Evolutionary conservation across 92 coral and sea anemone species (phyloP), one percentile per base, ranked within the genome.

Genomic region (Zoanthus sansibaricus): DNA sequence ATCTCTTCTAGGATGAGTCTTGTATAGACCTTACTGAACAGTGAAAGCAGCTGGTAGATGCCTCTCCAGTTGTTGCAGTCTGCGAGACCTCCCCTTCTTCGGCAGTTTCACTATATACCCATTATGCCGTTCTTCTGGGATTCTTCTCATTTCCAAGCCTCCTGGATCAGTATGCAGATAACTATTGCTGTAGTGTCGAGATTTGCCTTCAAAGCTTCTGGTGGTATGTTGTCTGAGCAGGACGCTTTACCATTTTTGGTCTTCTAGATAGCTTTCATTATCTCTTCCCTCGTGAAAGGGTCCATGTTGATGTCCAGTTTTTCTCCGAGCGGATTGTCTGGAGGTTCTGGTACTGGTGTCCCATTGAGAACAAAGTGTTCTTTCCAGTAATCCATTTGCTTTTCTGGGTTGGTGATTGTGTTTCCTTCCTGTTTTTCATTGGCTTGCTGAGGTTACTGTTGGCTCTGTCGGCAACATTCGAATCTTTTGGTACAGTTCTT

Each of bases 1-100:
- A 58, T 14, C 33, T 74, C 1, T 42, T 21, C 61, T 11, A 30
- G 56, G 15, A 61, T 61, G 75, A 56, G 31, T 59, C 71, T 17
- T 17, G 73, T 25, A 13, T 59, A 59, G 66, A 25, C 46, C 54
- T 79, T 52, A 15, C 54, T 62, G 69, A 49, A 18, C 54, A 49
- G 54, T 1, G 6, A 49, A 49, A 49, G 54, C 54, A 49, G 54
- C 54, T 49, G 54, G 54, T n/a, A n/a, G n/a, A 61, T 61, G 71
- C 83, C 83, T 78, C 83, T 37, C 69, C 62, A 78, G 83, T 78
- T 48, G 71, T 37, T 45, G 83, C 83, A 78, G 31, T 37, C 33
- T 14, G 55, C 17, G 0, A 52, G 69, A 15, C 52, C 83, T 37
- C 83, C 83, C 52, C 66, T 78, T 3, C n/a, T 78, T 78, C 45